Evolutionary conservation across 1,140 invertebrate genomes (phyloP).

Genomic region (Tetragnatha versicolor): DNA sequence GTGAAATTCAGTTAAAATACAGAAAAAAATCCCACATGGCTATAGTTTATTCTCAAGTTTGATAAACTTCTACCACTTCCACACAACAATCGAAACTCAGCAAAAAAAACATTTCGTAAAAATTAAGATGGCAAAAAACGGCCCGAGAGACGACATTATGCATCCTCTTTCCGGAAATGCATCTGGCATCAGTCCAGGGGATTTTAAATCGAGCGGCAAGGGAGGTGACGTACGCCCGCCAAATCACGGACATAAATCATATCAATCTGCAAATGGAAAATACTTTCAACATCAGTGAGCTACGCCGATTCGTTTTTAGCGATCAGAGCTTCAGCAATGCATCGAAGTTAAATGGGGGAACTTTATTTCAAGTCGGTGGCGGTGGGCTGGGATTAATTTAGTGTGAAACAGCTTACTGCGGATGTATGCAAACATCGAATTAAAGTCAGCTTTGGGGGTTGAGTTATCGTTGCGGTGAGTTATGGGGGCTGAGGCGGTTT

Average conservation of each 20-base stretch:
- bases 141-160: not conserved
- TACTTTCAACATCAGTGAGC: constrained; percentile 30
- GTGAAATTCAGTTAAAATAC: too few relatives aligned
- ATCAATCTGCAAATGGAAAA: constrained; percentile 41
- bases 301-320: constrained; percentile 9
- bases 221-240: not conserved
- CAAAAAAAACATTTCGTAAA: too few relatives aligned
- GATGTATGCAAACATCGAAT: not conserved
- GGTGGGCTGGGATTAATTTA: constrained; percentile 21
- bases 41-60: too few relatives aligned
- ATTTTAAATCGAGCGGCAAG: not conserved
- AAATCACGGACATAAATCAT: constrained; percentile 35
- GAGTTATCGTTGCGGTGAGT: not conserved
- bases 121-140: not conserved
- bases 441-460: not conserved
- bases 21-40: too few relatives aligned
- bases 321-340: not conserved
- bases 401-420: constrained; percentile 23
- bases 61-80: too few relatives aligned
- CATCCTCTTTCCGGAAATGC: not conserved
- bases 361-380: not conserved
- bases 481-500: not conserved
- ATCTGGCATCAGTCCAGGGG: not conserved
- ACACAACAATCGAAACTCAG: too few relatives aligned
- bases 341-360: not conserved